Percentiles rank a stretch among this genome's conserved stretches.
Conservation (phyloP, 2,113 vertebrate genomes). For the Myrmecobius fasciatus region DNA sequence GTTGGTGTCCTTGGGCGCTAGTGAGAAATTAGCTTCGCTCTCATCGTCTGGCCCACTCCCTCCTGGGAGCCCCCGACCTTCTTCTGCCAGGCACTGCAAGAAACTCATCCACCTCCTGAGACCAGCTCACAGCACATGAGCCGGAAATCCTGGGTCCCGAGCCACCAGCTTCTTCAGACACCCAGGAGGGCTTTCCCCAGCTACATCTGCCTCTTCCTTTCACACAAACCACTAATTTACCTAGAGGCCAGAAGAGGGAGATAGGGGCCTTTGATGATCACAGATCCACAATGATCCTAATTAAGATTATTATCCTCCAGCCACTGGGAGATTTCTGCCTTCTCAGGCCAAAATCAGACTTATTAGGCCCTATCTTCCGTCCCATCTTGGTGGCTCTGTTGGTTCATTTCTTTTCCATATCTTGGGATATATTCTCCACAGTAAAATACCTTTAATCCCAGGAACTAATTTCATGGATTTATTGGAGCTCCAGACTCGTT, state of each 20-base stretch:
- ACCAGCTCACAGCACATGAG: conserved; percentile 17
- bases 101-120: conserved; percentile 80
- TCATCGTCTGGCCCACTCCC: conserved; percentile 50
- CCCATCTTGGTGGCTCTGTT: conserved; percentile 43
- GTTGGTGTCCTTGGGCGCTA: conserved; percentile 82
- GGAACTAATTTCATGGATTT: not conserved
- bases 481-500: not conserved
- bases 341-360: not conserved
- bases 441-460: conserved; percentile 46
- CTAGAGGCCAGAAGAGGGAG: conserved; percentile 50
- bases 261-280: conserved; percentile 10
- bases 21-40: conserved; percentile 77
- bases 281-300: conserved; percentile 54
- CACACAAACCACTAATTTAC: conserved; percentile 40
- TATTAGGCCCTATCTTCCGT: not conserved
- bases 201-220: conserved; percentile 47
- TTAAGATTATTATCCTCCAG: conserved; percentile 38
- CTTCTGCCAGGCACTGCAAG: conserved; percentile 76
- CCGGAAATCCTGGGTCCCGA: conserved; percentile 1
- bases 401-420: conserved; percentile 50
- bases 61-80: not conserved
- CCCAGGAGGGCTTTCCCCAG: not conserved
- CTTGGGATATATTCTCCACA: conserved; percentile 23
- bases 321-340: not conserved
- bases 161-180: not conserved